Evolutionary conservation across 2,797 vertebrate species (phyloP), one percentile per base, ranked within the genome.

Genomic region (Amphiprion clarkii): DNA sequence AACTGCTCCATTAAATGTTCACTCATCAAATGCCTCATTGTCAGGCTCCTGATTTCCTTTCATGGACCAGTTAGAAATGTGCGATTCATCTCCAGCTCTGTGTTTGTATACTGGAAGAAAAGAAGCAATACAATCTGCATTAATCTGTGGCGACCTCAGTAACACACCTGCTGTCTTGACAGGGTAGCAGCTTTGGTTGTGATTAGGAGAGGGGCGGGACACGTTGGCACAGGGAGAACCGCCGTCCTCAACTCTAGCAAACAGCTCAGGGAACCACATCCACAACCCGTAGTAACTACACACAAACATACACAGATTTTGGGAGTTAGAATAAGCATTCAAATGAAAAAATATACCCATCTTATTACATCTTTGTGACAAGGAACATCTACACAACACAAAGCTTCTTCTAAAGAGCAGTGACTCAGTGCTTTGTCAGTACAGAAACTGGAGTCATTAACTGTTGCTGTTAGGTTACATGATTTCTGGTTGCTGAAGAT

Each of bases 241-340:
- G 1, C 92, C 92, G 0, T 57, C 75, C 64, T 95, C 94, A 0
- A 85, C 44, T 66, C 93, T 88, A 21, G 72, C 74, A 46, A 95
- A 94, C 39, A 96, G 91, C 88, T 94, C 94, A 0, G 95, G 95
- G 76, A 95, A 94, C 95, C 95, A 96, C 95, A 96, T 95, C 95
- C 95, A 95, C 77, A 95, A 88, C 0, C 95, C 95, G 2, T 96
- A 95, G 72, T 93, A 95, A 3, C 95, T 95, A 36, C 16, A 86
- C 36, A 84, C n/a, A 78, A 17, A 76, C n/a, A 73, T 17, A 48
- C 1, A 23, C 0, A n/a, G 17, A n/a, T 7, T 49, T 49, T 10
- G 9, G 19, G 46, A 49, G 7, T 48, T 19, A n/a, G 44, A 19
- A 19, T 48, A n/a, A 36, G 11, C 12, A 27, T 46, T 46, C 6